These are phyloP conservation scores for Embidobia sp. DNA, from an alignment of 2,888 invertebrate genomes.

Conservation along the genomic window DNA sequence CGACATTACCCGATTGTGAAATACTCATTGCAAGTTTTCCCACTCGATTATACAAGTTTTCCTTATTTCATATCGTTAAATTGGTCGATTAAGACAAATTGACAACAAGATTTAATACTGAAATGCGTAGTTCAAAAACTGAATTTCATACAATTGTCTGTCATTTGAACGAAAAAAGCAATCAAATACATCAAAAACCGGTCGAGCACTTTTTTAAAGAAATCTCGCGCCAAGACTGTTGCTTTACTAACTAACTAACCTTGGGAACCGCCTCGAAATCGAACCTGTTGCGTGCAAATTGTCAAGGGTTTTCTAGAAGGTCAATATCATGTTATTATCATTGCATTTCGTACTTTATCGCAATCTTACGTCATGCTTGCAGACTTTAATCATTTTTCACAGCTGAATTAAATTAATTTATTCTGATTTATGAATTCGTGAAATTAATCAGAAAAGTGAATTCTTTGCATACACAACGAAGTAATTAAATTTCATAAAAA, in stretches of 20 bases:
- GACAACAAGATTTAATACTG: too few relatives aligned
- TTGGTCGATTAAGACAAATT: background rate
- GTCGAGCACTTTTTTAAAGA: conserved; percentile 68
- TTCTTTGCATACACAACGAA: too few relatives aligned
- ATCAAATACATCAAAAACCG: conserved; percentile 70
- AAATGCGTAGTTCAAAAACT: background rate
- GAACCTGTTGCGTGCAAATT: conserved; percentile 63
- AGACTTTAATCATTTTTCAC: too few relatives aligned
- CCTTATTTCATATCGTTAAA: too few relatives aligned
- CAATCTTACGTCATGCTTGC: conserved; percentile 3
- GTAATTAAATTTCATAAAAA: too few relatives aligned
- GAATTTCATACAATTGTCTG: background rate
- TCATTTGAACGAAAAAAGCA: conserved; percentile 26
- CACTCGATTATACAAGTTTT: too few relatives aligned
- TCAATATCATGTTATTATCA: conserved; percentile 40
- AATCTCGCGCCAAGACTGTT: conserved; percentile 52
- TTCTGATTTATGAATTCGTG: too few relatives aligned
- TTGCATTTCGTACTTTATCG: background rate
- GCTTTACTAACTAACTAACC: conserved; percentile 70
- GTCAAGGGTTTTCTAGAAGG: conserved; percentile 60
- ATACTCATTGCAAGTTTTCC: too few relatives aligned
- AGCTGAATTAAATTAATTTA: background rate
- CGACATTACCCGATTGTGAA: too few relatives aligned
- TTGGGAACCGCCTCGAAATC: conserved; percentile 68
- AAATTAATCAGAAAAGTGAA: too few relatives aligned